Conservation (phyloP, 2,113 vertebrate genomes). For the Oxygymnocypris stewartii region DNA sequence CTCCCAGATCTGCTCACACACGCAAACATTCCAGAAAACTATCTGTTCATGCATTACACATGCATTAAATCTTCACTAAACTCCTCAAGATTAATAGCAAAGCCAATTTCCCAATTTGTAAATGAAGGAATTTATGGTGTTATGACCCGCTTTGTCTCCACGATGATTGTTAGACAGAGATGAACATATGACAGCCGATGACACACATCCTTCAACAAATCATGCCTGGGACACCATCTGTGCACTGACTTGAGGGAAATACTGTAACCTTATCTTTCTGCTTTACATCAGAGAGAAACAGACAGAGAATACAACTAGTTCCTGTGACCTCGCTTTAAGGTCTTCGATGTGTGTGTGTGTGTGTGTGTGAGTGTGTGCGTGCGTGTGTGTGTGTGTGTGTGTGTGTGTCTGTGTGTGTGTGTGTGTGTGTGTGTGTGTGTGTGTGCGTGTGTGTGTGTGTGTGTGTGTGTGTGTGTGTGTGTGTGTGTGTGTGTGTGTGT, state of each 20-base stretch:
- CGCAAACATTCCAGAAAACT: neutral
- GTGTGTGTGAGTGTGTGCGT: neutral
- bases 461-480: neutral
- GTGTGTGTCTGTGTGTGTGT: neutral
- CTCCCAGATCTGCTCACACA: neutral
- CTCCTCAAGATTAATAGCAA: neutral
- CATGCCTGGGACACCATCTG: constrained; percentile 34
- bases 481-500: neutral
- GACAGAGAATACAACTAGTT: neutral
- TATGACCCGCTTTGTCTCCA: neutral
- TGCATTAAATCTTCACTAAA: neutral
- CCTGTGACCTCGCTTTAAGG: constrained; percentile 16
- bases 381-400: neutral
- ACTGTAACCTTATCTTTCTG: constrained; percentile 32
- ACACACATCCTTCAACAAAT: constrained; percentile 49
- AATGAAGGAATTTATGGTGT: neutral
- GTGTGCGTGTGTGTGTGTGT: neutral
- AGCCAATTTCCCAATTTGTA: neutral
- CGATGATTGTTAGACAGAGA: neutral
- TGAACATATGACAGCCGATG: constrained; percentile 43
- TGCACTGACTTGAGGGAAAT: neutral
- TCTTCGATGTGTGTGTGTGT: constrained; percentile 14
- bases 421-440: neutral
- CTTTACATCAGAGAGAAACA: constrained; percentile 4
- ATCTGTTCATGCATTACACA: neutral